These are phyloP conservation scores for Oscheius sp. DNA, from an alignment of 1,140 invertebrate species.

Conservation along the genomic window DNA sequence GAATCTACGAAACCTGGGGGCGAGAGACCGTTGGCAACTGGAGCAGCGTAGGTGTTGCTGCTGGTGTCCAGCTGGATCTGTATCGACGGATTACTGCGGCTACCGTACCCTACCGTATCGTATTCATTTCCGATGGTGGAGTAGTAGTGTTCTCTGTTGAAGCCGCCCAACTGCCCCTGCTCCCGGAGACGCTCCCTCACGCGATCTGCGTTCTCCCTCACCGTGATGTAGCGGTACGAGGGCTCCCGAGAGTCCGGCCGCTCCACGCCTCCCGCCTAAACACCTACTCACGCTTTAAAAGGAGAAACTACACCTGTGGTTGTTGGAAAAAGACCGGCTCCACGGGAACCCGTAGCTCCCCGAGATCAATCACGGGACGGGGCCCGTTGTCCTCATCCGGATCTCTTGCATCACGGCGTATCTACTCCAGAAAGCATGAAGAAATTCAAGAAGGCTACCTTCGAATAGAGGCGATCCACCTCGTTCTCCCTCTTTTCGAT, in stretches of 20 bases:
- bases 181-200: constrained; percentile 27
- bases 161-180: constrained; percentile 21
- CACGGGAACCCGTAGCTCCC: no score
- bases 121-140: constrained; percentile 38
- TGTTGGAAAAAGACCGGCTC: neutral
- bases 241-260: constrained; percentile 17
- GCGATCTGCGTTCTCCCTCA: constrained; percentile 19
- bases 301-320: neutral
- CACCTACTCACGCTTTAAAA: constrained; percentile 14
- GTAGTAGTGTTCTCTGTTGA: constrained; percentile 37
- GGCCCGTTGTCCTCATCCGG: constrained; percentile 3
- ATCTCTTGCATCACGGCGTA: neutral
- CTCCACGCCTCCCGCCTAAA: neutral
- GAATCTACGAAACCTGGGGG: no score
- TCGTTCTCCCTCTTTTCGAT: constrained; percentile 28
- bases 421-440: neutral
- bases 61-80: no score
- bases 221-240: constrained; percentile 34
- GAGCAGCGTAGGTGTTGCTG: no score
- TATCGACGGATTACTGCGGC: neutral
- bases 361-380: neutral
- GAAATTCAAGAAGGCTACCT: neutral
- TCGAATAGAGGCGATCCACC: constrained; percentile 27
- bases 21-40: neutral
- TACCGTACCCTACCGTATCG: constrained; percentile 9